Evolutionary conservation across 2,113 vertebrate genomes (phyloP).

Genomic region (Urocynchramus pylzowi): DNA sequence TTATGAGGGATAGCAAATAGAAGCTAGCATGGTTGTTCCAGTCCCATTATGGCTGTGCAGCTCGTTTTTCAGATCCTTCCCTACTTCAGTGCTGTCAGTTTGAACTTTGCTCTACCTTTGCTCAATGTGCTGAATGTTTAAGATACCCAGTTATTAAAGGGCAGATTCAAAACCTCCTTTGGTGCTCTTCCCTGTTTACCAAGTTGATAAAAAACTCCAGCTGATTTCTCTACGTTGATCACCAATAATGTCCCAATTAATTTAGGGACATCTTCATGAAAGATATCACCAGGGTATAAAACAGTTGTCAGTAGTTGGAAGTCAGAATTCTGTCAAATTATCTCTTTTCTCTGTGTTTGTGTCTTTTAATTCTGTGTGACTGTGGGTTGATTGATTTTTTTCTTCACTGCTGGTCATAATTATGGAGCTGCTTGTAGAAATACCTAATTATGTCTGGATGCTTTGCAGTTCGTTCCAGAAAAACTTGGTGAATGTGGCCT

Average conservation of each 20-base stretch:
- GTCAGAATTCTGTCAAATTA: not conserved
- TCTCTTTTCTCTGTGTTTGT: not conserved
- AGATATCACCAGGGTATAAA: not conserved
- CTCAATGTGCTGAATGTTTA: not conserved
- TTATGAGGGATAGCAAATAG: not conserved
- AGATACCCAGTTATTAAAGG: not conserved
- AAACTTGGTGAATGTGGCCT: not conserved
- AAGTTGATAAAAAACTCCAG: not conserved
- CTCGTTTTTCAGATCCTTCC: not conserved
- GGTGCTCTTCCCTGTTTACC: not conserved
- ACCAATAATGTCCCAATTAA: too few species aligned
- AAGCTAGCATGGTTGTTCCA: not conserved
- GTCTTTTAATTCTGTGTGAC: not conserved
- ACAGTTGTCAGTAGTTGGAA: accelerated
- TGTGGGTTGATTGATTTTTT: not conserved
- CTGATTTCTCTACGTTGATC: accelerated
- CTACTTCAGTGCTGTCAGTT: not conserved
- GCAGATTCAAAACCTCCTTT: not conserved
- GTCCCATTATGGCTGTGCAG: not conserved
- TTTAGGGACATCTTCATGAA: not conserved
- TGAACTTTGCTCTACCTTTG: not conserved
- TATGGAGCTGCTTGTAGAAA: not conserved
- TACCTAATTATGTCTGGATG: not conserved
- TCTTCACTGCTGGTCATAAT: not conserved
- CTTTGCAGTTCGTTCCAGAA: not conserved